A percentile compares a stretch with the other conserved stretches of the same genome.
Evolutionary conservation across 1,140 invertebrate genomes (phyloP).

Genomic region (Conus betulinus): DNA sequence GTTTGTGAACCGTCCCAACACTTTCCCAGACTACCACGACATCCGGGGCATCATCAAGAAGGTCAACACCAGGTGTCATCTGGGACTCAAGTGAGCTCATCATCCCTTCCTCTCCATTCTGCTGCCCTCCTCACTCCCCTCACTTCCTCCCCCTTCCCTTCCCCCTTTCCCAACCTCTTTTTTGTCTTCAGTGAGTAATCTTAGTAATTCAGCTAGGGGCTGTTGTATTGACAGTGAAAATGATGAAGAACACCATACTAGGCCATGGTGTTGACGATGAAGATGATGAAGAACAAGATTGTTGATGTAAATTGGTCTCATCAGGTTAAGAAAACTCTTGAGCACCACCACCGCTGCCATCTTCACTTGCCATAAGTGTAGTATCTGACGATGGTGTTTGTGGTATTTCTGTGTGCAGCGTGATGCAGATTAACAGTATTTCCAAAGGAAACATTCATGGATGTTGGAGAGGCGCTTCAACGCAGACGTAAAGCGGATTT

Average conservation of each 20-base stretch:
- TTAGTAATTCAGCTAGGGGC: no score
- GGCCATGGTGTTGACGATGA: no score
- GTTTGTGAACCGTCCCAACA: conserved; percentile 73
- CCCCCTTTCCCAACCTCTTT: no score
- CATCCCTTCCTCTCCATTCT: not conserved
- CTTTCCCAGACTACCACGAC: conserved; percentile 74
- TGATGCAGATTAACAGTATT: conserved; percentile 55
- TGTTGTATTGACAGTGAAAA: no score
- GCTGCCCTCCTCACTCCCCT: no score
- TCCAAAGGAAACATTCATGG: conserved; percentile 71
- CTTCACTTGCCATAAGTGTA: not conserved
- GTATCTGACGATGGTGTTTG: not conserved
- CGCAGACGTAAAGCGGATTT: conserved; percentile 69
- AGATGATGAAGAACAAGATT: no score
- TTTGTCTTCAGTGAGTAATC: no score
- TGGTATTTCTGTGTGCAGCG: conserved; percentile 45
- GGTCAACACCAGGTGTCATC: conserved; percentile 62
- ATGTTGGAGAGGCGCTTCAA: conserved; percentile 72
- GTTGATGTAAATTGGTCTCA: no score
- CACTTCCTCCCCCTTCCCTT: no score
- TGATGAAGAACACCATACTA: no score
- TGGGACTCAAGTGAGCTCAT: conserved; percentile 61
- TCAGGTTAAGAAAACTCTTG: not conserved
- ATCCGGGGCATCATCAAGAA: conserved; percentile 65
- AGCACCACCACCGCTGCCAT: not conserved